phyloP scores from a whole-genome alignment of 2,888 invertebrate species.

The Caenorhabditis sp. region DNA sequence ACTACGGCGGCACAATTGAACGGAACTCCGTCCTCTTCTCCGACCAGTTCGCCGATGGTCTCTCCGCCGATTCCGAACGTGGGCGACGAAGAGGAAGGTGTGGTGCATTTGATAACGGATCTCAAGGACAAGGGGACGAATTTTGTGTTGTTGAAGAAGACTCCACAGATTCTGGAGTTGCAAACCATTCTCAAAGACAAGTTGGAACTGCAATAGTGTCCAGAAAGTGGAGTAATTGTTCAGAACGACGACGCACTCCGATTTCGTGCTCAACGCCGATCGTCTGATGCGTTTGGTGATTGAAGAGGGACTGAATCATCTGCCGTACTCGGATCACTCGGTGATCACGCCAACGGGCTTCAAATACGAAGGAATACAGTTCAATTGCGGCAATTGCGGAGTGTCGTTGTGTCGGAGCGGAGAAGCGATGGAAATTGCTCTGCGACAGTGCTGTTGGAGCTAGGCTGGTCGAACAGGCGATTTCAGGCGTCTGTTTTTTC shows the following conservation, averaged over 20 bases:
- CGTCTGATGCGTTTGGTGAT: slow-evolving; percentile 96
- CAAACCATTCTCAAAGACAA: slow-evolving; percentile 75
- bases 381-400: slow-evolving; percentile 97
- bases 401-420: slow-evolving; percentile 91
- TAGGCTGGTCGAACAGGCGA: no score
- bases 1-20: slow-evolving; percentile 33
- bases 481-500: no score
- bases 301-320: slow-evolving; percentile 95
- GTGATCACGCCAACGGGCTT: slow-evolving; percentile 90
- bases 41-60: no score
- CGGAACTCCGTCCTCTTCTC: not conserved
- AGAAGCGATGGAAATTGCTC: slow-evolving; percentile 91
- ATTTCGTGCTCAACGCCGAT: slow-evolving; percentile 99
- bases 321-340: slow-evolving; percentile 92
- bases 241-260: slow-evolving; percentile 92
- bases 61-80: not conserved
- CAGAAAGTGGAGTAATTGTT: not conserved
- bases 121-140: slow-evolving; percentile 49
- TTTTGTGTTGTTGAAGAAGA: slow-evolving; percentile 67
- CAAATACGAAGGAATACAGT: slow-evolving; percentile 86
- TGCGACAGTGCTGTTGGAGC: slow-evolving; percentile 96
- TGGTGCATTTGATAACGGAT: slow-evolving; percentile 18
- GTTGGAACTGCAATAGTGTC: slow-evolving; percentile 50
- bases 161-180: slow-evolving; percentile 71
- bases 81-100: slow-evolving; percentile 42